These are phyloP conservation scores for Lepidocyrtinus sp. DNA, from an alignment of 2,888 invertebrate species.

Conservation along the genomic window DNA sequence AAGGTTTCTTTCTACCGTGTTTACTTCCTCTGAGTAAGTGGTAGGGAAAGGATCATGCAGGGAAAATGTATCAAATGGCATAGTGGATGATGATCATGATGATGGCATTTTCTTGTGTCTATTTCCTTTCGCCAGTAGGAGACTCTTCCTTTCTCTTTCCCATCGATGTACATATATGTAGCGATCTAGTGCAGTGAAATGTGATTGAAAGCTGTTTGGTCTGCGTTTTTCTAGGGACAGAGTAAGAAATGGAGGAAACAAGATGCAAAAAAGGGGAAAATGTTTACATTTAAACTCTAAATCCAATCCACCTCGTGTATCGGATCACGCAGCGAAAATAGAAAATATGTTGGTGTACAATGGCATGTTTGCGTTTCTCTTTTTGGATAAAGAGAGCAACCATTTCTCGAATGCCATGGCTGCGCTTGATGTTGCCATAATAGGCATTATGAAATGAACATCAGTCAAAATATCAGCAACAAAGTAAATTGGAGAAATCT, in stretches of 20 bases:
- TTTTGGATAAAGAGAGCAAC: not conserved
- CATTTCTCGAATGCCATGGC: not conserved
- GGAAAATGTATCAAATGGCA: not conserved
- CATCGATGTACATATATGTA: not conserved
- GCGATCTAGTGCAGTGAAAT: constrained; percentile 21
- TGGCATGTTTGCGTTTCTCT: constrained; percentile 9
- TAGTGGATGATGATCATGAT: not conserved
- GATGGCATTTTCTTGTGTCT: constrained; percentile 17
- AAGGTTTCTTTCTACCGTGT: no score
- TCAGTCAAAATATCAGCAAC: constrained; percentile 34
- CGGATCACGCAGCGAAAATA: not conserved
- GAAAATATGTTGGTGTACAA: not conserved
- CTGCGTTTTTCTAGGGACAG: not conserved
- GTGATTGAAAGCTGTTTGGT: constrained; percentile 48
- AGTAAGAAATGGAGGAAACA: constrained; percentile 10
- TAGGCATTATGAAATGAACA: constrained; percentile 11
- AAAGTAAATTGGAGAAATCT: constrained; percentile 29
- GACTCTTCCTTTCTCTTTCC: no score
- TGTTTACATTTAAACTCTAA: constrained; percentile 6
- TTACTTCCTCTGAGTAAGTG: not conserved
- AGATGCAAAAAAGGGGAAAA: constrained; percentile 26
- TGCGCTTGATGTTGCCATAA: constrained; percentile 2
- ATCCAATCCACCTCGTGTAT: not conserved
- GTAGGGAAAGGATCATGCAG: not conserved
- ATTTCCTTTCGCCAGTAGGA: constrained; percentile 45